phyloP scores from a whole-genome alignment of 1,140 invertebrate species.

The Nixonia krombeini region DNA sequence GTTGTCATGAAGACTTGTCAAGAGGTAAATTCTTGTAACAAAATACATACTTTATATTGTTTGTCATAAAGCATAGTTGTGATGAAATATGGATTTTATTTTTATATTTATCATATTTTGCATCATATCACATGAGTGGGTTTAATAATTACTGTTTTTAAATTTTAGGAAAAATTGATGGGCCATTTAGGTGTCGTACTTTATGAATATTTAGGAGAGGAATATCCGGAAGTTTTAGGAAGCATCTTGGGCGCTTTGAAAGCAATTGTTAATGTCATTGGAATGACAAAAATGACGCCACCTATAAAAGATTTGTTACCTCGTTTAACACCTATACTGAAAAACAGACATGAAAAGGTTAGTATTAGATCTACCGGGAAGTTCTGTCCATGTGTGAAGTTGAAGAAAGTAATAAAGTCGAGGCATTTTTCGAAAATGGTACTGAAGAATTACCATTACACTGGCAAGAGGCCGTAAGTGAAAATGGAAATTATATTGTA shows the following conservation, averaged over 20 bases:
- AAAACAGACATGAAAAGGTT: conserved; percentile 84
- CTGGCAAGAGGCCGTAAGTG: no score
- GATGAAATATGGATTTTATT: no score
- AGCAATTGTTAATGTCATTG: conserved; percentile 99
- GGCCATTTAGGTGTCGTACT: conserved; percentile 99
- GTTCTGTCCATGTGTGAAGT: no score
- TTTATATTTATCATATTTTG: no score
- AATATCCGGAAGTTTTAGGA: conserved; percentile 99
- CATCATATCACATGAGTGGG: no score
- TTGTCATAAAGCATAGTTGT: no score
- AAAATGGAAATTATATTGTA: no score
- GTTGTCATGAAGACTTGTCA: conserved; percentile 99
- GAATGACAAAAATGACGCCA: conserved; percentile 99
- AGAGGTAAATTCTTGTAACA: conserved; percentile 76
- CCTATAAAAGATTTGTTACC: conserved; percentile 99
- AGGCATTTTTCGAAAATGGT: no score
- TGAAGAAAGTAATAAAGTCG: no score
- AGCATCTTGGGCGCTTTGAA: conserved; percentile 98
- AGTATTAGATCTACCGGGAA: no score
- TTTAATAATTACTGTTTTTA: conserved; percentile 31
- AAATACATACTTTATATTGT: conserved; percentile 5
- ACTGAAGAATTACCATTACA: no score
- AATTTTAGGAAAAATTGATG: conserved; percentile 95
- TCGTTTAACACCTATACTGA: conserved; percentile 96
- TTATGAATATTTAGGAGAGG: conserved; percentile 99